Evolutionary conservation across 2,113 vertebrate species (phyloP).

Genomic region (Elephantulus edwardii): DNA sequence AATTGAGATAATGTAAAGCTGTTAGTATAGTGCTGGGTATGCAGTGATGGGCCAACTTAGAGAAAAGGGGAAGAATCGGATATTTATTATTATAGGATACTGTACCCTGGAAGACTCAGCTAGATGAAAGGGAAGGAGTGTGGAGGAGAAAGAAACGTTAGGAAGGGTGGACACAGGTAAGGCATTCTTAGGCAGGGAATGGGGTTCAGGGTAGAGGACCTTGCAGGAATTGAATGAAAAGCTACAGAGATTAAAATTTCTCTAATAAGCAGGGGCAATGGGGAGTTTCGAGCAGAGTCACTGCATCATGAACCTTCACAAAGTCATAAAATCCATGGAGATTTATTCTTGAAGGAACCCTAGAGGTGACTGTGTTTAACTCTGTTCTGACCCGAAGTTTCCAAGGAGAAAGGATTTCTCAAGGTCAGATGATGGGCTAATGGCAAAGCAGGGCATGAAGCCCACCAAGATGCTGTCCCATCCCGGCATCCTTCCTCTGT

Average conservation of each 20-base stretch:
- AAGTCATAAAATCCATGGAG: background rate
- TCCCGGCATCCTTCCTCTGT: background rate
- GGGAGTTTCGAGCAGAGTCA: background rate
- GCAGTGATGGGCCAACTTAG: background rate
- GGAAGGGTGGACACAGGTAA: background rate
- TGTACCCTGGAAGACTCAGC: background rate
- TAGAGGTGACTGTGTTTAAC: background rate
- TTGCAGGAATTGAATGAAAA: background rate
- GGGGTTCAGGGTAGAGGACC: background rate
- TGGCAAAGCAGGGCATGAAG: background rate
- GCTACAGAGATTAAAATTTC: background rate
- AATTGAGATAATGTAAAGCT: background rate
- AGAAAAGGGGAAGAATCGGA: background rate
- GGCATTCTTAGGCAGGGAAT: background rate
- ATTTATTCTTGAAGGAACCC: constrained; percentile 18
- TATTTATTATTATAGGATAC: background rate
- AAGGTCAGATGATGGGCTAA: background rate
- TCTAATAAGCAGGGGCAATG: background rate
- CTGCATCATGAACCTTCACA: background rate
- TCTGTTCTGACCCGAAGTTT: background rate
- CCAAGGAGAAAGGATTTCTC: background rate
- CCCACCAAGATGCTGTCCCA: background rate
- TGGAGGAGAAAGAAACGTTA: background rate
- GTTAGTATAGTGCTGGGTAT: background rate
- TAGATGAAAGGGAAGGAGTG: background rate